Evolutionary conservation across 1,140 invertebrate genomes (phyloP).

Genomic region (Nylanderia fulva): DNA sequence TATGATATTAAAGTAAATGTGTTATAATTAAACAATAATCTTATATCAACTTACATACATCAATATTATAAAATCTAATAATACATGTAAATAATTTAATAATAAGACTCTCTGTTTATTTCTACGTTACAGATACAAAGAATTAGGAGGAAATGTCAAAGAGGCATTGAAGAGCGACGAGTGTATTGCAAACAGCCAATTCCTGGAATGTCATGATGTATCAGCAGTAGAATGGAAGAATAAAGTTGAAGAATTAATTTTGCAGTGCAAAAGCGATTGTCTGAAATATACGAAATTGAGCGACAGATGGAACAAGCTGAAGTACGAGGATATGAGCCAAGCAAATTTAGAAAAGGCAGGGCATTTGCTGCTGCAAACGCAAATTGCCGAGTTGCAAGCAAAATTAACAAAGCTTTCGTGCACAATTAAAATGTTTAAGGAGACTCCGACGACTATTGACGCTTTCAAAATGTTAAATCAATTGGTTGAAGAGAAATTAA

Average conservation of each 20-base stretch:
- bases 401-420: slow-evolving; percentile 76
- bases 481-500: slow-evolving; percentile 73
- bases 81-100: slow-evolving; percentile 4
- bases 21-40: slow-evolving; percentile 16
- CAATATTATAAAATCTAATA: slow-evolving; percentile 22
- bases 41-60: neutral
- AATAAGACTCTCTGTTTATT: slow-evolving; percentile 9
- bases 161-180: slow-evolving; percentile 72
- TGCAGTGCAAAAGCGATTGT: slow-evolving; percentile 72
- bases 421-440: slow-evolving; percentile 77
- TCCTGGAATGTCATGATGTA: slow-evolving; percentile 63
- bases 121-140: slow-evolving; percentile 74
- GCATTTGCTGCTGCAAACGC: slow-evolving; percentile 71
- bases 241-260: slow-evolving; percentile 77
- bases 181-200: slow-evolving; percentile 56
- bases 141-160: slow-evolving; percentile 72
- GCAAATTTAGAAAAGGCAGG: slow-evolving; percentile 73
- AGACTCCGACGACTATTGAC: slow-evolving; percentile 76
- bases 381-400: slow-evolving; percentile 77
- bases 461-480: slow-evolving; percentile 74
- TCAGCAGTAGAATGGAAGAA: slow-evolving; percentile 76
- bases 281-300: slow-evolving; percentile 65
- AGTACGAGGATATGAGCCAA: slow-evolving; percentile 69
- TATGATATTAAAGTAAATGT: slow-evolving; percentile 71
- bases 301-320: slow-evolving; percentile 75